phyloP scores from a whole-genome alignment of 2,888 invertebrate species.

The Dromius quadrimaculatus region DNA sequence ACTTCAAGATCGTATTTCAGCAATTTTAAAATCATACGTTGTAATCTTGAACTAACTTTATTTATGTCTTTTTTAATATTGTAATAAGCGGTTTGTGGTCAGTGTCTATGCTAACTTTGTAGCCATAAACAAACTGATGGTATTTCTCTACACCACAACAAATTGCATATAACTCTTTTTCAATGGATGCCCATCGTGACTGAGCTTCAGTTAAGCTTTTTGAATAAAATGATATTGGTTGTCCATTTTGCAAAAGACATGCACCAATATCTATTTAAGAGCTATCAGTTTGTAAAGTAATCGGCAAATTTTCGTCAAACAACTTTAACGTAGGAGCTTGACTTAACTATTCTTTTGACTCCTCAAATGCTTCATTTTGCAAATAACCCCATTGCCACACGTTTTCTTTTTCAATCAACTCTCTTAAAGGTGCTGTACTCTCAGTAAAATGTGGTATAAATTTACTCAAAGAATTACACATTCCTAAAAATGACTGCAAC shows the following conservation, averaged over 20 bases:
- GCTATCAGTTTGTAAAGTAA: constrained; percentile 7
- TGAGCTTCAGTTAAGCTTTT: neutral
- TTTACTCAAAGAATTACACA: neutral
- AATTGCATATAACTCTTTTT: neutral
- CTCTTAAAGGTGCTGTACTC: neutral
- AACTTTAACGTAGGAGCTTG: neutral
- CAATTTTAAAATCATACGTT: constrained; percentile 55
- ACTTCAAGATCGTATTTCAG: constrained; percentile 56
- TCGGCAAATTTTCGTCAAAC: neutral
- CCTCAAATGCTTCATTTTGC: neutral
- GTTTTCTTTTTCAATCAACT: neutral
- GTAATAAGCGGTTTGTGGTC: constrained; percentile 38
- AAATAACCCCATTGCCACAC: neutral
- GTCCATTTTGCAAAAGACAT: neutral
- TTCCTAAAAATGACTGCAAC: neutral
- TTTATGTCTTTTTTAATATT: constrained; percentile 36
- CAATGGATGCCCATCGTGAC: no score
- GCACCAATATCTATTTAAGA: neutral
- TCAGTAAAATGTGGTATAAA: neutral
- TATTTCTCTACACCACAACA: no score
- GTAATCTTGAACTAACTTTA: constrained; percentile 31
- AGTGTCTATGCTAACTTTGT: no score
- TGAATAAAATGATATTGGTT: constrained; percentile 1
- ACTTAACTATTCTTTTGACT: neutral
- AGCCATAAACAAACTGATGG: no score